Evolutionary conservation across 2,113 vertebrate genomes (phyloP).

Genomic region (Mustelus asterias): DNA sequence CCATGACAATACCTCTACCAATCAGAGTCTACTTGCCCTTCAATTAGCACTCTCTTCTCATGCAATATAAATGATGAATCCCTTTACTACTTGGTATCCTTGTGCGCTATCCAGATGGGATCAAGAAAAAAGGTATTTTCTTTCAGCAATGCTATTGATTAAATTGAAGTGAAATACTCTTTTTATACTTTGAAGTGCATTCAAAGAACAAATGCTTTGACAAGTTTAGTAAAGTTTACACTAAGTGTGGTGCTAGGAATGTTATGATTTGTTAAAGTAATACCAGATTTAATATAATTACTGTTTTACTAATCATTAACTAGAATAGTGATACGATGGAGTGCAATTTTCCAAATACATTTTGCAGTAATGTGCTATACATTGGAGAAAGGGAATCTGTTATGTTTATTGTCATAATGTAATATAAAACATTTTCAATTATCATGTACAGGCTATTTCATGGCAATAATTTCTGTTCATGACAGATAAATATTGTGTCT

Average conservation of each 20-base stretch:
- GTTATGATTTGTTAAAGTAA: neutral
- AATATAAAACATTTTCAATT: neutral
- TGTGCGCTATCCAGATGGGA: too few relatives aligned
- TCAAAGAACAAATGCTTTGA: conserved; percentile 4
- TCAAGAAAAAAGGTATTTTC: too few relatives aligned
- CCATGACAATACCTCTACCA: too few relatives aligned
- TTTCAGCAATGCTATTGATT: neutral
- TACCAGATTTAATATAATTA: neutral
- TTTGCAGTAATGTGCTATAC: neutral
- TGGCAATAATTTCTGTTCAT: neutral
- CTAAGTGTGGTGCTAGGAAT: neutral
- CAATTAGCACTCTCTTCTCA: too few relatives aligned
- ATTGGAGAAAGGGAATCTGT: neutral
- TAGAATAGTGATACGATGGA: neutral
- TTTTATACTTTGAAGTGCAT: neutral
- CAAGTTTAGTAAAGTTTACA: neutral
- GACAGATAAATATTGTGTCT: neutral
- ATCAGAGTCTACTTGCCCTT: too few relatives aligned
- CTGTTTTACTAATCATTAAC: neutral
- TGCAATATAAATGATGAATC: too few relatives aligned
- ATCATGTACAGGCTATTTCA: neutral
- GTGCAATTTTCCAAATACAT: too few relatives aligned
- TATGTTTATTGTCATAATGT: neutral
- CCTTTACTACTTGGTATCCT: too few relatives aligned
- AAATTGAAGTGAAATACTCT: neutral